Conservation (phyloP, 2,113 vertebrate species). For the Uropsilus gracilis region DNA sequence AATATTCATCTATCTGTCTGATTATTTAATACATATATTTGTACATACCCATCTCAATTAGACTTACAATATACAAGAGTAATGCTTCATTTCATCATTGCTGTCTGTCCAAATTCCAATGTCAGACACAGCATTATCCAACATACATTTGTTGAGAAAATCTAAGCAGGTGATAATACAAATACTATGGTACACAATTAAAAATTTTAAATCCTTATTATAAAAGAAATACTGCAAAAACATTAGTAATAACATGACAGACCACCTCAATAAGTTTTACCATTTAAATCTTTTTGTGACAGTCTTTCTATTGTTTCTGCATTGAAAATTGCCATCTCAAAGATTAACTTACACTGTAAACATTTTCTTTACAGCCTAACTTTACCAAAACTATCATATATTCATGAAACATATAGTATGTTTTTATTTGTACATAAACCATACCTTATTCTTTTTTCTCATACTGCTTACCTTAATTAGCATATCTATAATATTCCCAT, state of each 20-base stretch:
- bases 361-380: background rate
- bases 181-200: background rate
- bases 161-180: background rate
- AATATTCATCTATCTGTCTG: constrained; percentile 24
- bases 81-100: constrained; percentile 3
- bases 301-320: constrained; percentile 3
- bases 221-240: constrained; percentile 55
- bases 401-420: background rate
- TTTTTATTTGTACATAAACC: background rate
- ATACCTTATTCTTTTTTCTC: constrained; percentile 55
- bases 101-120: background rate
- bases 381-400: constrained; percentile 40
- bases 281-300: constrained; percentile 48
- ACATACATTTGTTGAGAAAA: constrained; percentile 29
- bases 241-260: background rate
- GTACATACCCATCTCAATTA: background rate
- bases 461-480: constrained; percentile 70
- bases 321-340: background rate
- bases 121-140: background rate
- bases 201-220: constrained; percentile 13
- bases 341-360: constrained; percentile 26
- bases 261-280: constrained; percentile 10
- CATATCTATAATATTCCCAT: constrained; percentile 49
- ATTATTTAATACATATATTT: background rate
- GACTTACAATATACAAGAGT: background rate